Conservation (phyloP, 1,140 invertebrate genomes). For the Trigoniulus corallinus region DNA sequence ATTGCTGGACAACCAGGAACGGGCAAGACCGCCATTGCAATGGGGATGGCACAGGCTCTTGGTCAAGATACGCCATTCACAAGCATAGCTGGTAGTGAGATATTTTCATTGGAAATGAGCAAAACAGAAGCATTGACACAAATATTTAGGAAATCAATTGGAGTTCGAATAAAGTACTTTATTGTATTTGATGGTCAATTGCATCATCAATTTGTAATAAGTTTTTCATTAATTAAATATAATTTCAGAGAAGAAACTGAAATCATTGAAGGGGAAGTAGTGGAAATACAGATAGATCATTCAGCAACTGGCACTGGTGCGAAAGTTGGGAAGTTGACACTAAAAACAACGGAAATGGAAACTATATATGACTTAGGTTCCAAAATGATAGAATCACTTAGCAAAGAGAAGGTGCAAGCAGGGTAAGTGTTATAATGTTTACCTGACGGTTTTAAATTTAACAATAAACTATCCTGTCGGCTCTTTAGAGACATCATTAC, state of each 20-base stretch:
- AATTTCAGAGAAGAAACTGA: slow-evolving; percentile 76
- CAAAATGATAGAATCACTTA: slow-evolving; percentile 95
- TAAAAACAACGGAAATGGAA: slow-evolving; percentile 99
- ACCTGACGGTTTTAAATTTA: slow-evolving; percentile 7
- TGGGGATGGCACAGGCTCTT: slow-evolving; percentile 85
- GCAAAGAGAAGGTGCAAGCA: slow-evolving; percentile 77
- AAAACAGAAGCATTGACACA: slow-evolving; percentile 98
- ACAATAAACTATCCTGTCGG: slow-evolving; percentile 5
- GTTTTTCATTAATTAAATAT: slow-evolving; percentile 6
- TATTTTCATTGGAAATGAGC: slow-evolving; percentile 97
- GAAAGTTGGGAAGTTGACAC: slow-evolving; percentile 75
- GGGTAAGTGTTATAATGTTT: slow-evolving; percentile 24
- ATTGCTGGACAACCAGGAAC: slow-evolving; percentile 93
- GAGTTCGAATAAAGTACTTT: slow-evolving; percentile 84
- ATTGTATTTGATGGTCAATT: slow-evolving; percentile 2
- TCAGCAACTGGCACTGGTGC: slow-evolving; percentile 78
- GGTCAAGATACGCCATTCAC: slow-evolving; percentile 94
- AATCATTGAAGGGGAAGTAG: slow-evolving; percentile 97
- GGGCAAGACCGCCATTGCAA: slow-evolving; percentile 95
- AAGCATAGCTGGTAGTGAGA: slow-evolving; percentile 94
- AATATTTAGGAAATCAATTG: slow-evolving; percentile 92
- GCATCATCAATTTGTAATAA: background rate
- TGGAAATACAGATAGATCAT: slow-evolving; percentile 90
- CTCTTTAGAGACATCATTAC: slow-evolving; percentile 77
- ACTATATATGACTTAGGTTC: slow-evolving; percentile 95